Evolutionary conservation across 2,888 invertebrate species (phyloP), one percentile per base, ranked within the genome.

Genomic region (Nesidiocoris tenuis): DNA sequence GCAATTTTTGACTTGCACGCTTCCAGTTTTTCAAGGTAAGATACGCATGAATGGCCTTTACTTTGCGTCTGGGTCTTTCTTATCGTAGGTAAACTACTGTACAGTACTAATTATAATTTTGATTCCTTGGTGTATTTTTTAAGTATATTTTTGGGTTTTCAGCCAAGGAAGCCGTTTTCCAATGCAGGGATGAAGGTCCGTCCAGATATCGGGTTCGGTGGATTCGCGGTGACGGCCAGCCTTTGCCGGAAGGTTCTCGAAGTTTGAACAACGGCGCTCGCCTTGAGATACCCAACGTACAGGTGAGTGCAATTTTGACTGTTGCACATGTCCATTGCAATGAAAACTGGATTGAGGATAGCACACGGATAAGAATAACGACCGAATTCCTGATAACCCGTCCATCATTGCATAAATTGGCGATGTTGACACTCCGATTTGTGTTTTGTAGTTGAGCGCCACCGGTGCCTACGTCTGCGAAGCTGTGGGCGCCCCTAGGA

Each of bases 81-180:
- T n/a, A n/a, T n/a, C n/a, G n/a, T n/a, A n/a, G n/a, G n/a, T n/a
- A n/a, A n/a, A n/a, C n/a, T n/a, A n/a, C n/a, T n/a, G n/a, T n/a
- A n/a, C n/a, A n/a, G n/a, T n/a, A n/a, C n/a, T n/a, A n/a, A n/a
- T n/a, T n/a, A n/a, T n/a, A n/a, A n/a, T n/a, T n/a, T n/a, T n/a
- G n/a, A n/a, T n/a, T n/a, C n/a, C n/a, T n/a, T n/a, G n/a, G n/a
- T n/a, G n/a, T n/a, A n/a, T n/a, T n/a, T n/a, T n/a, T n/a, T n/a
- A n/a, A n/a, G n/a, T n/a, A n/a, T n/a, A n/a, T n/a, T n/a, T n/a
- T n/a, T n/a, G n/a, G n/a, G n/a, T n/a, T 21, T 24, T 1, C 64
- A 95, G 96, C 93, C 84, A 91, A 93, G 59, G 95, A 96, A 84
- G 96, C 96, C 56, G 94, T 95, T 54, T 94, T 96, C 87, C 92